Base-by-base conservation (phyloP, 2,888 invertebrate genomes). In the Agrilus cyanescens region DNA sequence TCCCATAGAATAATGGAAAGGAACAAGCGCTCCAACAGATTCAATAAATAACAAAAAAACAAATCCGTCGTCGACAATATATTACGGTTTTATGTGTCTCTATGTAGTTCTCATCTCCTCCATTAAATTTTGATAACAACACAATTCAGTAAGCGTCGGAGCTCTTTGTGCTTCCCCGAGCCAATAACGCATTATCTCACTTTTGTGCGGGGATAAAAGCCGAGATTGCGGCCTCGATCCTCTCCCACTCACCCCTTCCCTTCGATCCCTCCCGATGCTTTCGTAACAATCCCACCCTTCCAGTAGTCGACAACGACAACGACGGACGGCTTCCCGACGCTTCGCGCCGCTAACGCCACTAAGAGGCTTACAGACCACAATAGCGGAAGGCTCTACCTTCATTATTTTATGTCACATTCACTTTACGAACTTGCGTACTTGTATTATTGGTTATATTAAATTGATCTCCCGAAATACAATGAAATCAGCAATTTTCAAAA, bases 141-240 rank as follows among this genome's bases (percentile, higher is more conserved):
- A 51, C 52, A 52, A 52, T 52, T 52, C 50, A 45, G 52, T 52
- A 52, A 52, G 52, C 52, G 52, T 46, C 48, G 46, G 46, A 25
- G 38, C 43, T 47, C 52, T 52, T 52, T 52, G 52, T 52, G 52
- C 45, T 38, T 40, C 37, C 43, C 38, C 50, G 45, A 54, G 57
- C 57, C 60, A 58, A 60, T 59, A 60, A 59, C 57, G 56, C 58
- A 59, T 61, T 61, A 60, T 61, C 60, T 60, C 54, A 59, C 60
- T 60, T 60, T 60, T 55, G 59, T 58, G 57, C 40, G 44, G 47
- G 58, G 57, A 58, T 58, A 54, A 58, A 57, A 57, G 59, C 57
- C 48, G 50, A 50, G 52, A 51, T 52, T 52, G 50, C 45, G 49
- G 41, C 25, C 25, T 25, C 25, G 25, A 25, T 25, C 25, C 25